Evolutionary conservation across 2,888 invertebrate species (phyloP).

Genomic region (Xanthia togata): DNA sequence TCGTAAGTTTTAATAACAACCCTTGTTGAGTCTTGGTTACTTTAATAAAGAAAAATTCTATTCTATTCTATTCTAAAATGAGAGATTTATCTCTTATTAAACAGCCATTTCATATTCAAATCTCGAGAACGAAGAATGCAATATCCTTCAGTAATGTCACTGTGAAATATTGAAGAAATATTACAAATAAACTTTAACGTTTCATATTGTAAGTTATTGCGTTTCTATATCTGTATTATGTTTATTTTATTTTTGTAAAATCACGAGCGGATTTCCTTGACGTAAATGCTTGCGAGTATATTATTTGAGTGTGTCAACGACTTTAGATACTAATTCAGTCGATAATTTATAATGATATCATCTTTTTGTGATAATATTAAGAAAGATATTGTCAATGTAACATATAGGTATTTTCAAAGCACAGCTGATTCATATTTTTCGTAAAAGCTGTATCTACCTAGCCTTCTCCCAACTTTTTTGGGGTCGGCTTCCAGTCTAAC

Average conservation of each 20-base stretch:
- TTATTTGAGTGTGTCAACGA: not conserved
- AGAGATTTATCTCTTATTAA: not conserved
- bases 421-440: not conserved
- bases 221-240: constrained; percentile 12
- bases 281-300: not conserved
- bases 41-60: too few relatives aligned
- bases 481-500: too few relatives aligned
- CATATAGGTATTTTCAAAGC: not conserved
- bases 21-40: too few relatives aligned
- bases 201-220: constrained; percentile 46
- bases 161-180: constrained; percentile 51
- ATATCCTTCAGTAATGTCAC: constrained; percentile 38
- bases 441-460: not conserved
- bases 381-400: not conserved
- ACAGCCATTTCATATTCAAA: constrained; percentile 26
- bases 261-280: not conserved
- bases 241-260: not conserved
- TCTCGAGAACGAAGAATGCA: constrained; percentile 26
- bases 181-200: constrained; percentile 42
- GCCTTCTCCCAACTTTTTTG: too few relatives aligned
- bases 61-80: too few relatives aligned
- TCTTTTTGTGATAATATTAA: not conserved
- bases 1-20: too few relatives aligned
- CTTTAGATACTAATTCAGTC: too few relatives aligned
- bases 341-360: not conserved